phyloP scores from a whole-genome alignment of 2,113 vertebrate genomes.

The Xenotilapia leptura region DNA sequence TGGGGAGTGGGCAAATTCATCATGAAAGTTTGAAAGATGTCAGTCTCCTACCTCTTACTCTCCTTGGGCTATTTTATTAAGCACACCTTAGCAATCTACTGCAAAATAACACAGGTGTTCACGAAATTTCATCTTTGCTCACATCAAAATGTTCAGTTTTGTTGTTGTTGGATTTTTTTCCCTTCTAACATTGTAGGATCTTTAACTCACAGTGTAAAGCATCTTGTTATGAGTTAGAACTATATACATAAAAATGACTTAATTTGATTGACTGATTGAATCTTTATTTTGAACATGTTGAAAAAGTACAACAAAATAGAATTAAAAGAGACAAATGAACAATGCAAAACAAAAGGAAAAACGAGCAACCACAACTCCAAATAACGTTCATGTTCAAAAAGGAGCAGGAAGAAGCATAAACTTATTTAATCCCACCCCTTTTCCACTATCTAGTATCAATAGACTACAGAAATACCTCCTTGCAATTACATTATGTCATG shows the following conservation, averaged over 20 bases:
- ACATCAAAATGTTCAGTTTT: background rate
- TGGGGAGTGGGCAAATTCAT: background rate
- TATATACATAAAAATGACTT: background rate
- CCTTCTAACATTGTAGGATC: background rate
- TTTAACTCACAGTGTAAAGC: background rate
- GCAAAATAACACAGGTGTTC: background rate
- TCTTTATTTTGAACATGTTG: no score
- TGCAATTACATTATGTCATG: no score
- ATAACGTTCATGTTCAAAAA: no score
- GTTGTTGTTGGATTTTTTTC: rapidly evolving
- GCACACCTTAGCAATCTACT: background rate
- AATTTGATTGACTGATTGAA: no score
- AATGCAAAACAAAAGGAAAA: no score
- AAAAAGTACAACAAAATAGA: no score
- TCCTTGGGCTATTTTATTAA: background rate
- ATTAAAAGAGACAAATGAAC: no score
- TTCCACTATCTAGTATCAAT: no score
- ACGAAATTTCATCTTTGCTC: background rate
- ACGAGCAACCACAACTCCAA: no score
- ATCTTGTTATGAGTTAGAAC: background rate
- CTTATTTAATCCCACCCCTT: no score
- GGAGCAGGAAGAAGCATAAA: no score
- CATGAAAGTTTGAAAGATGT: background rate
- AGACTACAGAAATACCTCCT: no score
- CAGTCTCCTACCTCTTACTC: background rate